Evolutionary conservation across 35 echinoderm and acorn worm genomes (phyloP).

Genomic region (Anneissia japonica): DNA sequence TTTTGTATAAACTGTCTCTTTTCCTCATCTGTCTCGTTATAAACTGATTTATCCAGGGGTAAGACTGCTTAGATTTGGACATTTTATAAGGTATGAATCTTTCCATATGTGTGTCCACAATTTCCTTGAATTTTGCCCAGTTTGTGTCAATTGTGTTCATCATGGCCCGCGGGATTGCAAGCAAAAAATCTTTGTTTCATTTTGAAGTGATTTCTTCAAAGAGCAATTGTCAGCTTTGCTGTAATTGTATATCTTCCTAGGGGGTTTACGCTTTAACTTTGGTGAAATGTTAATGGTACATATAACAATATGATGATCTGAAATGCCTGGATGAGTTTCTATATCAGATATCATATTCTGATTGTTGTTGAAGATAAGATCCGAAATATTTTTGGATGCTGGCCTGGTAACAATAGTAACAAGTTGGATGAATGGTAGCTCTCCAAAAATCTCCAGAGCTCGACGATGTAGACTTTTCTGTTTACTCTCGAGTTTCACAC

Average conservation of each 20-base stretch:
- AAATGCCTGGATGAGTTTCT: background rate
- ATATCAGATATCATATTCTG: background rate
- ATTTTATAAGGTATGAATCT: slow-evolving; percentile 2
- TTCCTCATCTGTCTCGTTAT: slow-evolving; percentile 3
- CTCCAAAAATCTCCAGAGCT: background rate
- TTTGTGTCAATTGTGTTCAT: background rate
- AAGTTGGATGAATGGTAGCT: background rate
- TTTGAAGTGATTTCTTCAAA: background rate
- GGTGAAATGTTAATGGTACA: background rate
- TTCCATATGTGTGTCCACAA: background rate
- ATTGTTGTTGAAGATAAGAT: background rate
- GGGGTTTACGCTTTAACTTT: background rate
- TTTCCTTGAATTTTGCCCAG: background rate
- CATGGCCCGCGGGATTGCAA: background rate
- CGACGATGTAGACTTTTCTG: background rate
- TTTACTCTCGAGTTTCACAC: background rate
- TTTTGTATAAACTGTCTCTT: background rate
- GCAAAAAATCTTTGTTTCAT: background rate
- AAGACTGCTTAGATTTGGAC: slow-evolving; percentile 6
- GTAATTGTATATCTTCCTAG: background rate
- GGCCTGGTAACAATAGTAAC: background rate
- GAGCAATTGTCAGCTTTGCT: background rate
- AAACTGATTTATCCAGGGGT: slow-evolving; percentile 14
- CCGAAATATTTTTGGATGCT: background rate
- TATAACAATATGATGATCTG: background rate